Base-by-base conservation (phyloP, 2,888 invertebrate species). In the Hyposoter dolosus region DNA sequence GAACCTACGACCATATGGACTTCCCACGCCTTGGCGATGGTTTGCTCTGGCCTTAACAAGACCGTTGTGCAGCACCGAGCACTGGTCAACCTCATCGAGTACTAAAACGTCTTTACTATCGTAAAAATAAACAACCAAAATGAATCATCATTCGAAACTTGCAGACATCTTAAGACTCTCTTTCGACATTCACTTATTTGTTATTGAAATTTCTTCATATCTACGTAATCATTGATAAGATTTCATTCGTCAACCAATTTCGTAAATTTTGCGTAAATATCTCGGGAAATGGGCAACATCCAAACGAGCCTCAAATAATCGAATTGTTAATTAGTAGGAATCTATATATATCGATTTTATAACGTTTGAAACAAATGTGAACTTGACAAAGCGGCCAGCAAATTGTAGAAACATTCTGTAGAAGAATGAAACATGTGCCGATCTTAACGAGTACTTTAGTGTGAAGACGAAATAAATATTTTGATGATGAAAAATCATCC, bases 21-120 rank as follows among this genome's bases (percentile, higher is more conserved):
- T 92, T 92, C 92, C 92, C 92, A 92, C 92, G 92, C 92, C 89
- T 90, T 85, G 86, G 87, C 85, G 45, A 35, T 66, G 65, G 28
- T 69, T 60, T 15, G 15, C 80, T 68, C n/a, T 23, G 60, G 56
- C 60, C 80, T 35, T 74, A 35, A 60, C 66, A 79, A 80, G 47
- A 79, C 68, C 75, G 74, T 75, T 75, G 43, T 69, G 43, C 19
- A 35, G 17, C 50, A 35, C n/a, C 74, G 66, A 66, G 56, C 71
- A 23, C 28, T 66, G 68, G 74, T 45, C 68, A 76, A 50, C 40
- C 66, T 81, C 65, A 63, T 71, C 65, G 50, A 71, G 69, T 43
- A 19, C 19, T 60, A 56, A 74, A 60, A 74, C 12, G 23, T 72
- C 53, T 63, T 56, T n/a, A n/a, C 71, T 47, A 28, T 69, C 12